A percentile compares a stretch with the other conserved stretches of the same genome.
These are phyloP conservation scores for Oreortyx pictus DNA, from an alignment of 2,797 vertebrate species.

Conservation along the genomic window DNA sequence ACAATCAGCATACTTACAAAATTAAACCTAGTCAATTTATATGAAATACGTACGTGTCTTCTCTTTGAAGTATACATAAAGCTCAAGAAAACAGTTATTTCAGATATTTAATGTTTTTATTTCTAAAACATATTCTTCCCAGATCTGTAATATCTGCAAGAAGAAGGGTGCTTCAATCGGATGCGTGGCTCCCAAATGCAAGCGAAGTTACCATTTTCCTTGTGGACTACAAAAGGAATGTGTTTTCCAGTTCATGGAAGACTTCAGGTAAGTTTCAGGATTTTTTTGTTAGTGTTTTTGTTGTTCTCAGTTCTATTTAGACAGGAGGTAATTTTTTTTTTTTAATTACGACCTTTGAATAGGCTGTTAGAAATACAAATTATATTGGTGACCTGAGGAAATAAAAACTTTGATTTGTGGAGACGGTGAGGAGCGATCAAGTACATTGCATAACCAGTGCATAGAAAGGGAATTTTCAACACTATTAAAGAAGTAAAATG, in stretches of 20 bases:
- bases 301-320: neutral
- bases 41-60: neutral
- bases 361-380: neutral
- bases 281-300: conserved; percentile 15
- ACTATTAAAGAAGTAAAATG: neutral
- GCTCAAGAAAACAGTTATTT: neutral
- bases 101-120: neutral
- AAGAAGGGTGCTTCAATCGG: conserved; percentile 91
- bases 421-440: neutral
- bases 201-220: conserved; percentile 90
- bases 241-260: conserved; percentile 90
- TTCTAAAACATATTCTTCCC: conserved; percentile 47
- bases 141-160: conserved; percentile 89
- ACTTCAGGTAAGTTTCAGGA: conserved; percentile 86
- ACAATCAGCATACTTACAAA: neutral
- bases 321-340: neutral
- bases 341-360: neutral
- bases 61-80: neutral
- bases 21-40: neutral
- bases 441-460: neutral
- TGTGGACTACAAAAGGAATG: conserved; percentile 87
- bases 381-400: neutral
- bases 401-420: neutral
- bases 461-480: neutral
- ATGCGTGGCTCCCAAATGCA: conserved; percentile 88